Conservation (phyloP, 23 tunicate genomes). For the Trididemnum nubilum region DNA sequence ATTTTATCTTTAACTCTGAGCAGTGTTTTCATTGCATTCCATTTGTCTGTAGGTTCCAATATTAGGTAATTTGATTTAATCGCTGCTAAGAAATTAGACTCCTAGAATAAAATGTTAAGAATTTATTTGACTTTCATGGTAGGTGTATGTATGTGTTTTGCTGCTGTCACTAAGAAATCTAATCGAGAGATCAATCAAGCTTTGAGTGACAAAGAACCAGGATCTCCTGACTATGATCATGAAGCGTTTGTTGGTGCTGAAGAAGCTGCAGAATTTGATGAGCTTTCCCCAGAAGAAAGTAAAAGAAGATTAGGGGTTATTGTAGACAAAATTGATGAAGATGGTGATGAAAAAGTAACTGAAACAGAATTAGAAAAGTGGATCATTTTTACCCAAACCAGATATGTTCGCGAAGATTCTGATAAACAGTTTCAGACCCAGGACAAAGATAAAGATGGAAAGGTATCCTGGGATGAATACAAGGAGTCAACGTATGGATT, state of each 20-base stretch:
- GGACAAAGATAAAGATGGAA: constrained; percentile 78
- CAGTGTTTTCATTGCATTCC: too few species aligned
- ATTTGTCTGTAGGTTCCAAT: too few species aligned
- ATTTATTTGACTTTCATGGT: too few species aligned
- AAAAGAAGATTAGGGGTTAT: constrained; percentile 63
- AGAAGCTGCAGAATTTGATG: constrained; percentile 65
- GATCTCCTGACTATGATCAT: constrained; percentile 77
- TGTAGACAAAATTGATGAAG: constrained; percentile 83
- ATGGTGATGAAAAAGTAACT: constrained; percentile 62
- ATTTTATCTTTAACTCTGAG: too few species aligned
- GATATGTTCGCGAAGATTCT: constrained; percentile 86
- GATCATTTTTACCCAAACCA: constrained; percentile 89
- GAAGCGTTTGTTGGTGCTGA: constrained; percentile 89
- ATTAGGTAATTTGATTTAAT: too few species aligned
- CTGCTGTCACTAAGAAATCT: constrained; percentile 58
- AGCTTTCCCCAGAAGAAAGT: constrained; percentile 84
- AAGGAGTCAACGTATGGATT: constrained; percentile 91
- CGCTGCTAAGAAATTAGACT: too few species aligned
- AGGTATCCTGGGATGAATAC: constrained; percentile 94
- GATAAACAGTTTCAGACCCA: constrained; percentile 65
- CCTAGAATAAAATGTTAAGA: too few species aligned
- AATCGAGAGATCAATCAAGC: constrained; percentile 63
- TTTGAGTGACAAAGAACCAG: constrained; percentile 81
- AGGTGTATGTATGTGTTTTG: background rate
- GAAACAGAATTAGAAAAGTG: constrained; percentile 81